A percentile compares a stretch with the other conserved stretches of the same genome.
These are phyloP conservation scores for Empis livida DNA, from an alignment of 2,888 invertebrate genomes.

Conservation along the genomic window DNA sequence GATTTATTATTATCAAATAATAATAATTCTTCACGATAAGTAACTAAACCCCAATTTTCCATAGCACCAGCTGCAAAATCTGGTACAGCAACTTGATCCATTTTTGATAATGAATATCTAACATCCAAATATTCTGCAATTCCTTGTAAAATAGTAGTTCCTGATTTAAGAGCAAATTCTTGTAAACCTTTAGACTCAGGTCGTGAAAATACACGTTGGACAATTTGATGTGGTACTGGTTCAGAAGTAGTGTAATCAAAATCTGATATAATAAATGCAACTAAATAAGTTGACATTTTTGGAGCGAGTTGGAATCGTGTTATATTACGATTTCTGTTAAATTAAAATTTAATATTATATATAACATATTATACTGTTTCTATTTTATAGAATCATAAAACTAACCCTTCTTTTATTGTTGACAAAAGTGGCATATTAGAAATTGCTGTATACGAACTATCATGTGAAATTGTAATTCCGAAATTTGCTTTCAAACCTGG, in stretches of 20 bases:
- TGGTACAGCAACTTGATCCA: conserved; percentile 79
- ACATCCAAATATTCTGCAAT: conserved; percentile 60
- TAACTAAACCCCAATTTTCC: conserved; percentile 90
- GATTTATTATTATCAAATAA: conserved; percentile 24
- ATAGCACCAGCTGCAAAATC: conserved; percentile 77
- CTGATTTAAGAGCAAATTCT: conserved; percentile 57
- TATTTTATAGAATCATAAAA: neutral
- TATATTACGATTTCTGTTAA: conserved; percentile 8
- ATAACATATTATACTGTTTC: neutral
- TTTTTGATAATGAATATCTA: conserved; percentile 61
- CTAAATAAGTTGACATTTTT: conserved; percentile 64
- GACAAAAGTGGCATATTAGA: conserved; percentile 37
- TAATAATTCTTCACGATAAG: conserved; percentile 35
- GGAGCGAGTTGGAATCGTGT: conserved; percentile 36
- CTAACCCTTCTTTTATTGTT: too few species aligned
- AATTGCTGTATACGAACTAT: conserved; percentile 23
- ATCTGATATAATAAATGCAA: conserved; percentile 63
- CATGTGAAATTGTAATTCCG: conserved; percentile 24
- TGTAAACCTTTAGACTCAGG: conserved; percentile 34
- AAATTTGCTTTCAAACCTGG: conserved; percentile 54
- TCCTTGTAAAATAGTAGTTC: conserved; percentile 53
- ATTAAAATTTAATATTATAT: neutral
- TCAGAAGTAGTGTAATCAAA: conserved; percentile 30
- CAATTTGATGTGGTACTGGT: conserved; percentile 14
- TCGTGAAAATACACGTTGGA: conserved; percentile 28